Base-by-base conservation (phyloP, 2,888 invertebrate genomes). In the Nemoura dubitans region DNA sequence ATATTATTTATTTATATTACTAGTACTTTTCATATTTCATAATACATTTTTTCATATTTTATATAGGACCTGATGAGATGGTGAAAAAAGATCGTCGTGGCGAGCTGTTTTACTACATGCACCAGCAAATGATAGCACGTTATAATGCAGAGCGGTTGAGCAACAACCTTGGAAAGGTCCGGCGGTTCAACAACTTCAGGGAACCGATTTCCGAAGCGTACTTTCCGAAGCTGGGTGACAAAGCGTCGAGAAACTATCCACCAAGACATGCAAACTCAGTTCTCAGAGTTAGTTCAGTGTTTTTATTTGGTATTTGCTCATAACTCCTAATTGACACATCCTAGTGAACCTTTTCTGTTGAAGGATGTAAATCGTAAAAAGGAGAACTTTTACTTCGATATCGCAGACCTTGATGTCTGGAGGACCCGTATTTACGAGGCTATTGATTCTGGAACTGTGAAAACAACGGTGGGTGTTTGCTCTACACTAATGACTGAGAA, bases 161-260 rank as follows among this genome's bases (percentile, higher is more conserved):
- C 90, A 96, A 96, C 91, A 93, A 93, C 3, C 90, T 97, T 89
- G 90, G 93, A 0, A 94, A 95, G 0, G 95, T 95, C 0, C 92
- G 92, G 30, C 93, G 95, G 0, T 94, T 93, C 89, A 93, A 93
- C 88, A 94, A 96, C 90, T 94, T 95, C 91, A 93, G 94, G 0
- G 93, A 94, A 1, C 94, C 96, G 21, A 95, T 97, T 88, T 90
- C 91, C 0, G 96, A 97, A 90, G 97, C 95, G 0, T 97, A 97
- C 91, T 97, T 97, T 92, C 96, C 97, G 3, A 97, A 97, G 91
- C 92, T 97, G 90, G 96, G 96, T 91, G 96, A 96, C 0, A 92
- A 95, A 88, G 95, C 96, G 3, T 94, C 96, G 89, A 92, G 96
- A 0, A 92, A 95, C 0, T 97, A 96, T 95, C 96, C 97, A 0